Evolutionary conservation across 2,888 invertebrate species (phyloP), one percentile per base, ranked within the genome.

Genomic region (Idaea straminata): DNA sequence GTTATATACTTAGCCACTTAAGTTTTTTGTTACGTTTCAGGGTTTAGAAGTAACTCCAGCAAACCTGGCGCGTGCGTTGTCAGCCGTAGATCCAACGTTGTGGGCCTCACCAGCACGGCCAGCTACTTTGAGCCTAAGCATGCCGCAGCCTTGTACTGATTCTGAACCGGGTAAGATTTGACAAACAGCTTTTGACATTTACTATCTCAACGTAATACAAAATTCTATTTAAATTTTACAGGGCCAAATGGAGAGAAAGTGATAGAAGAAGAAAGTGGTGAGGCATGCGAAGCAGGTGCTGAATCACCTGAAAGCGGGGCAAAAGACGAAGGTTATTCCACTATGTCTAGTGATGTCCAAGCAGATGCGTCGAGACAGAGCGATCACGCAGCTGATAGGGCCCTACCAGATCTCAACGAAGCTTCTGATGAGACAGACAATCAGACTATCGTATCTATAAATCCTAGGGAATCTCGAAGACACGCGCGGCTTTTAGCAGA

Each of bases 291-390:
- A 77, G 95, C 94, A 36, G 96, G 95, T 15, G 95, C 95, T 72
- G 96, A 96, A 82, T 96, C 96, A 69, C 96, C 96, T 0, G 96
- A 96, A 78, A 96, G 96, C 76, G 96, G 96, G 59, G 96, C 96
- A 73, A 94, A 96, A 74, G 96, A 96, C 89, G 96, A 96, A 83
- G 96, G 96, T 16, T 96, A 96, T 86, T 96, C 96, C 68, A 96
- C 96, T 5, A 96, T 96, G 96, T 96, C 96, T 13, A 96, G 96
- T 70, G 96, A 96, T 81, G 96, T 96, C 0, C 96, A 96, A 84
- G 95, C 95, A 0, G 96, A 96, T 77, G 95, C 95, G 1, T 94
- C 94, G 0, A 78, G 93, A 34, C 94, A 94, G 61, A 94, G 94
- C 67, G 94, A 94, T 77, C 90, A 94, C 70, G 92, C 91, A 0